phyloP scores from a whole-genome alignment of 2,797 vertebrate species.

The Mionectes olivaceus region DNA sequence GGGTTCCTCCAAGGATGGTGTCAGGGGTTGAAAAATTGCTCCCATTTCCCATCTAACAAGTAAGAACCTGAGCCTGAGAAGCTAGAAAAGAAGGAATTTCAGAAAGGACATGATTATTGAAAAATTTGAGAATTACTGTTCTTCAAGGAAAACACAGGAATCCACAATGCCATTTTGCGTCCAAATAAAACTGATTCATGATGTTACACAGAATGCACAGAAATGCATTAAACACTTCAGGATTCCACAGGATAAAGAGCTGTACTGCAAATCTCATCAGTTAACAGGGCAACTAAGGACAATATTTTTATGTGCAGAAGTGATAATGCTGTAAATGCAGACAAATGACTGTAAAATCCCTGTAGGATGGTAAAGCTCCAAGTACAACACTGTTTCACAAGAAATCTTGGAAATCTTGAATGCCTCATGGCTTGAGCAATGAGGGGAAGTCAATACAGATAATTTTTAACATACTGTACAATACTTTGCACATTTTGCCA shows the following conservation, averaged over 20 bases:
- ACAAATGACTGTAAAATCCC: constrained; percentile 11
- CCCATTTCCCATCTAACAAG: neutral
- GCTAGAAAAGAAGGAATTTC: neutral
- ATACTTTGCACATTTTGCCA: neutral
- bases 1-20: neutral
- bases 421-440: neutral
- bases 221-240: neutral
- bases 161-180: neutral
- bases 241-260: neutral
- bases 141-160: neutral
- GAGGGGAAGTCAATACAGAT: neutral
- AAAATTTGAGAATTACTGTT: neutral
- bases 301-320: neutral
- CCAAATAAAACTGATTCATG: neutral
- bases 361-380: neutral
- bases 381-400: neutral
- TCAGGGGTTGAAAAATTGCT: neutral
- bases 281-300: neutral
- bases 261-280: neutral
- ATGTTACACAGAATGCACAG: neutral
- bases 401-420: constrained; percentile 5
- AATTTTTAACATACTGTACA: neutral
- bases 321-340: constrained; percentile 7
- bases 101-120: neutral
- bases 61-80: neutral